A percentile compares a stretch with the other conserved stretches of the same genome.
These are phyloP conservation scores for Leucopternis melanops DNA, from an alignment of 2,113 vertebrate species.

Conservation along the genomic window DNA sequence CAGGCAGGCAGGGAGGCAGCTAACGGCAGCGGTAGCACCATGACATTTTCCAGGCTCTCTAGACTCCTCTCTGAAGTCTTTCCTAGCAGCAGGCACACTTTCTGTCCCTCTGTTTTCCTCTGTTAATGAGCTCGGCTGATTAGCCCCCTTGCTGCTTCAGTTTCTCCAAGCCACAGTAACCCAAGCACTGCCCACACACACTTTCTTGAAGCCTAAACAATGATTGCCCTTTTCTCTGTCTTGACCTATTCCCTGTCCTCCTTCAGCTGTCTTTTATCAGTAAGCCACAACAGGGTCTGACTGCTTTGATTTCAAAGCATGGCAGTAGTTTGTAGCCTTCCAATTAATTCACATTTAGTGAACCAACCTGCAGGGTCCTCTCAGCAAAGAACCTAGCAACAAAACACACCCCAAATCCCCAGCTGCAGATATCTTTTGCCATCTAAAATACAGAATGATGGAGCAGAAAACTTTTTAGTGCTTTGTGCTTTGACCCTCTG, in stretches of 20 bases:
- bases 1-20: background rate
- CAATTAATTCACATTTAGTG: background rate
- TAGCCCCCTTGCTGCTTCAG: slow-evolving; percentile 17
- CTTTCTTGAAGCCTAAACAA: background rate
- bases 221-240: background rate
- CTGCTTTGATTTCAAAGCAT: background rate
- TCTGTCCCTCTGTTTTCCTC: background rate
- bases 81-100: background rate
- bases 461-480: background rate
- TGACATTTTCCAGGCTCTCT: background rate
- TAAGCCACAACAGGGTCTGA: background rate
- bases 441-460: background rate
- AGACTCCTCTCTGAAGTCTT: background rate
- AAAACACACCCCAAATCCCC: background rate
- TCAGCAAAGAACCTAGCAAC: background rate
- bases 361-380: background rate
- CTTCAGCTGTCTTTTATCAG: background rate
- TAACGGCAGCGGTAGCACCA: background rate
- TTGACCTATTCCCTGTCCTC: background rate
- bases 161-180: background rate
- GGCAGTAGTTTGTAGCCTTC: background rate
- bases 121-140: background rate
- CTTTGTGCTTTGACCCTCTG: background rate
- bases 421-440: background rate
- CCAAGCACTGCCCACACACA: background rate